Evolutionary conservation across 30 jellyfish, hydroid and myxozoan species (phyloP).

Genomic region (Mastigias papua): DNA sequence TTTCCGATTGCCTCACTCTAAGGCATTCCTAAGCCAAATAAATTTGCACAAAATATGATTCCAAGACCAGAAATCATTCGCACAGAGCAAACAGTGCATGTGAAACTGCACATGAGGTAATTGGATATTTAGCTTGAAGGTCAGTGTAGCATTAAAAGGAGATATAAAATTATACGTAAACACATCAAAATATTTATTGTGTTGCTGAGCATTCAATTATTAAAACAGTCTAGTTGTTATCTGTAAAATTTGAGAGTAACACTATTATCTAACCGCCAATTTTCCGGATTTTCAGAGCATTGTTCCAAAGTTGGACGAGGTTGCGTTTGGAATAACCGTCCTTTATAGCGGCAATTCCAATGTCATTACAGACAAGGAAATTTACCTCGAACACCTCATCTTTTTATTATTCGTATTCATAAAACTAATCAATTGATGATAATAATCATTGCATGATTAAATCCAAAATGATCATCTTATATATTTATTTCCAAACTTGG

Average conservation of each 20-base stretch:
- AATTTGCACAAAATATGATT: not conserved
- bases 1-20: not conserved
- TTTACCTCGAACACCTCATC: too few species aligned
- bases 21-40: not conserved
- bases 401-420: too few species aligned
- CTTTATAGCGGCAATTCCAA: too few species aligned
- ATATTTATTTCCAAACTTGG: too few species aligned
- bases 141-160: not conserved
- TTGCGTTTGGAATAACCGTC: too few species aligned
- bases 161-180: not conserved
- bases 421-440: too few species aligned
- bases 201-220: conserved; percentile 4
- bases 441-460: too few species aligned
- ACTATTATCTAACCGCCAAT: not conserved
- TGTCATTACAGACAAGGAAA: too few species aligned
- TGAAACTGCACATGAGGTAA: not conserved
- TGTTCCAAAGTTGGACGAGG: not conserved
- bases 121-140: not conserved
- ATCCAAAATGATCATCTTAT: too few species aligned
- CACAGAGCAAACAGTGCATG: not conserved
- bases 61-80: not conserved
- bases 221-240: not conserved
- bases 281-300: not conserved
- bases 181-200: not conserved
- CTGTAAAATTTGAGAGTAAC: not conserved